Conservation (phyloP, 2,113 vertebrate species). For the Odobenus rosmarus region DNA sequence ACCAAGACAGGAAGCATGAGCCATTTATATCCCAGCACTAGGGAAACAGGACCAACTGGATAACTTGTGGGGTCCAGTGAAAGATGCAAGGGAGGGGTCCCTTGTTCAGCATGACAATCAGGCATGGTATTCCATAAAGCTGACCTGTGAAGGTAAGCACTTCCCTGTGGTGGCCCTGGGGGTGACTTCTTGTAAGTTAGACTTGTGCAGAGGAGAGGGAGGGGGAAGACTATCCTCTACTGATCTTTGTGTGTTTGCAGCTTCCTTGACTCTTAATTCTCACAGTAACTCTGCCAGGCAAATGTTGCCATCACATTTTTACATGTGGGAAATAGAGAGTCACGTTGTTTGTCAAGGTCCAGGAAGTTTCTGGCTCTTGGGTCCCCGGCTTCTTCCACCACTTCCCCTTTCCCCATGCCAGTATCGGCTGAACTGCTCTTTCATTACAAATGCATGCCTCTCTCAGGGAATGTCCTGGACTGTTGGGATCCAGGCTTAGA, state of each 20-base stretch:
- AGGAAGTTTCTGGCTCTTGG: not conserved
- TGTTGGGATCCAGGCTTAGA: not conserved
- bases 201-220: not conserved
- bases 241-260: not conserved
- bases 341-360: not conserved
- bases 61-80: not conserved
- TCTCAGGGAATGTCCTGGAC: not conserved
- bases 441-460: not conserved
- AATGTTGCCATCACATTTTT: not conserved
- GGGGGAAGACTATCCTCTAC: not conserved
- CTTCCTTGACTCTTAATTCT: not conserved
- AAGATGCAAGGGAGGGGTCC: not conserved
- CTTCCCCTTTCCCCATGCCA: accelerated
- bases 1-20: not conserved
- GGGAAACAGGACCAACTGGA: accelerated
- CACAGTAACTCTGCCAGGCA: not conserved
- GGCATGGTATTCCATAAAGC: not conserved
- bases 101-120: not conserved
- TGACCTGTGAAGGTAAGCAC: not conserved
- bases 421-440: not conserved
- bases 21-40: not conserved
- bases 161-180: accelerated
- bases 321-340: not conserved
- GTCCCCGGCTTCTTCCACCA: not conserved
- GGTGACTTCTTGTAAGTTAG: not conserved